Conservation (phyloP, 2,888 invertebrate genomes). For the Eilema griseolum region DNA sequence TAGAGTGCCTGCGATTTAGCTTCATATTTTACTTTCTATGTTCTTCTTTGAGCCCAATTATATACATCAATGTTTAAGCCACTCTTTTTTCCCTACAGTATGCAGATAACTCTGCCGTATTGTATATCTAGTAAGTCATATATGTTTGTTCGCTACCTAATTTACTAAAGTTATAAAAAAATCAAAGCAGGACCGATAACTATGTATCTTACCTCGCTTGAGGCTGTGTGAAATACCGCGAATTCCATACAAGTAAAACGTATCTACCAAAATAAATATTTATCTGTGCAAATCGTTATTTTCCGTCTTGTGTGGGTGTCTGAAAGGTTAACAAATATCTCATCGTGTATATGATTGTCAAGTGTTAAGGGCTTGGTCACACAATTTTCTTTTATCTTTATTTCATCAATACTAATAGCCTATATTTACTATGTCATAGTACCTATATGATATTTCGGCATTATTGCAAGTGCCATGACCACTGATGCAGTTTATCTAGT, state of each 20-base stretch:
- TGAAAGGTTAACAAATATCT: constrained; percentile 41
- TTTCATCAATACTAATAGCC: neutral
- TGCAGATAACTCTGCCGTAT: too few relatives aligned
- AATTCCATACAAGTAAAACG: constrained; percentile 36
- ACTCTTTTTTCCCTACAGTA: neutral
- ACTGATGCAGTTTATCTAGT: too few relatives aligned
- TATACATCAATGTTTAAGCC: too few relatives aligned
- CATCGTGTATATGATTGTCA: constrained; percentile 14
- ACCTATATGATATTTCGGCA: too few relatives aligned
- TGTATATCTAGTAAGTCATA: too few relatives aligned
- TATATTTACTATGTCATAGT: too few relatives aligned
- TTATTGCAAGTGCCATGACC: too few relatives aligned
- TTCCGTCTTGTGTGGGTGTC: constrained; percentile 29
- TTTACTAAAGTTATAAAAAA: neutral
- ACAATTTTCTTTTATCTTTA: neutral
- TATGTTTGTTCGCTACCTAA: neutral
- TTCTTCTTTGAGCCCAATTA: too few relatives aligned
- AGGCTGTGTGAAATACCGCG: constrained; percentile 39
- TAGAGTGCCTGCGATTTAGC: too few relatives aligned
- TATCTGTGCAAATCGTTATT: constrained; percentile 33
- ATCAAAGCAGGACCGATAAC: neutral
- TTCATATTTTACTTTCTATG: too few relatives aligned
- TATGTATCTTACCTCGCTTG: neutral
- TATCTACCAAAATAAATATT: constrained; percentile 38
- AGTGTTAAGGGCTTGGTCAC: constrained; percentile 5